phyloP scores from a whole-genome alignment of 2,797 vertebrate species.

The Sebastes trivittatus region DNA sequence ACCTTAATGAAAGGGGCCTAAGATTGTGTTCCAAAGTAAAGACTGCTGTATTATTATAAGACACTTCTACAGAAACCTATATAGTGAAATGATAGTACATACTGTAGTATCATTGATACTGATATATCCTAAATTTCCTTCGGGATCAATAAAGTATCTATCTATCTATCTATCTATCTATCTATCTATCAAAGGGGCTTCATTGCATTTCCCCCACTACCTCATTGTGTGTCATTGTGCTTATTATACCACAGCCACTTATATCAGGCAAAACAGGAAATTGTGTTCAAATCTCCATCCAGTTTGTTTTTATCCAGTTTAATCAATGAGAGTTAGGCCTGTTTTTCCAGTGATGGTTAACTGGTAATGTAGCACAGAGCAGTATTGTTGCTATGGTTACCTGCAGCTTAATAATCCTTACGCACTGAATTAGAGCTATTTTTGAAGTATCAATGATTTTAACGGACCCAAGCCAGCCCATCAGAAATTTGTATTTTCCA shows the following conservation, averaged over 20 bases:
- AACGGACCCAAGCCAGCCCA: not conserved
- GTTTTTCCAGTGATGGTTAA: not conserved
- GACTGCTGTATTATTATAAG: not conserved
- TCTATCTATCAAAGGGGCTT: not conserved
- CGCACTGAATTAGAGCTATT: not conserved
- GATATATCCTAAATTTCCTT: no score
- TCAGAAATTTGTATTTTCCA: not conserved
- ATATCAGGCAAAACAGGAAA: not conserved
- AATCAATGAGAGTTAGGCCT: not conserved
- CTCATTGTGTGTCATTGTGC: not conserved
- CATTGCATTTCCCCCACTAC: not conserved
- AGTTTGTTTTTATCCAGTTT: not conserved
- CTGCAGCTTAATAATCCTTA: not conserved
- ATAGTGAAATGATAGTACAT: not conserved
- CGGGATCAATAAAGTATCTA: no score
- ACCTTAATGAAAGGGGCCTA: not conserved
- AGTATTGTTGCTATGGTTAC: slow-evolving; percentile 23
- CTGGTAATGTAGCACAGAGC: not conserved
- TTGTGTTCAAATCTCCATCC: not conserved
- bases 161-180: no score
- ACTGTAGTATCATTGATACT: no score
- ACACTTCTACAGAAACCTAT: not conserved
- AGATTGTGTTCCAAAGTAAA: not conserved
- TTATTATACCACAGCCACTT: not conserved
- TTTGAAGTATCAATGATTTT: slow-evolving; percentile 5